Conservation (phyloP, 1,140 invertebrate genomes). For the Phocides pigmalion region DNA sequence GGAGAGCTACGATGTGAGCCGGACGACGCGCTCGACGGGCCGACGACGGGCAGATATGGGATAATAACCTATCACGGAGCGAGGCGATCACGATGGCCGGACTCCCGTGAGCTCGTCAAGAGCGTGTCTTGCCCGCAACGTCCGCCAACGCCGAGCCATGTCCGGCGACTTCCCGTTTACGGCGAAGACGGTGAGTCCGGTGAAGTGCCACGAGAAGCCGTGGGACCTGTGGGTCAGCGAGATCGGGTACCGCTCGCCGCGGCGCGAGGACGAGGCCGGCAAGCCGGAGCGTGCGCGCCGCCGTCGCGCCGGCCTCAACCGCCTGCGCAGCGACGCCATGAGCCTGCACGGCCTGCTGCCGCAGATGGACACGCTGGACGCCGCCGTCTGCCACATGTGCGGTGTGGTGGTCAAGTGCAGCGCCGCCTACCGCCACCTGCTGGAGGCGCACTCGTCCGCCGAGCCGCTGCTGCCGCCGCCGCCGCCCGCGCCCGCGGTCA, state of each 20-base stretch:
- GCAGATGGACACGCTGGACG: constrained; percentile 86
- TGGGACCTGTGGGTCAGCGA: constrained; percentile 82
- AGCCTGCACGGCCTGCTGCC: constrained; percentile 86
- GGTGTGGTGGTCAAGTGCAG: constrained; percentile 86
- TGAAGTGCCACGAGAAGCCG: constrained; percentile 81
- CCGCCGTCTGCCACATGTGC: constrained; percentile 87
- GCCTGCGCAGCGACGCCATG: constrained; percentile 75
- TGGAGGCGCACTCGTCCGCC: constrained; percentile 62
- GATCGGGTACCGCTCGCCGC: constrained; percentile 74
- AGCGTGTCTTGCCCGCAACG: constrained; percentile 52
- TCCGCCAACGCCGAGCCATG: constrained; percentile 64
- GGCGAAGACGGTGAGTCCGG: constrained; percentile 70
- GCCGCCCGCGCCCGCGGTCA: constrained; percentile 67
- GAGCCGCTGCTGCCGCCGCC: constrained; percentile 70
- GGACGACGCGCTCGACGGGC: constrained; percentile 48
- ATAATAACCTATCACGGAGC: constrained; percentile 81
- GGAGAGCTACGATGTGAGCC: constrained; percentile 64
- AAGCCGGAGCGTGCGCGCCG: constrained; percentile 54
- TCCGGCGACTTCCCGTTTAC: constrained; percentile 72
- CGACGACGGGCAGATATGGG: constrained; percentile 70
- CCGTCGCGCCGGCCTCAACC: constrained; percentile 69
- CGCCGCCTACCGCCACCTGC: constrained; percentile 85
- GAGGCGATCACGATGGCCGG: constrained; percentile 68
- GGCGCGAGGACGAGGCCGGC: constrained; percentile 64
- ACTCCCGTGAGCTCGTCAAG: constrained; percentile 60